Evolutionary conservation across 2,113 vertebrate species (phyloP), one percentile per base, ranked within the genome.

Genomic region (Ceyx margarethae): DNA sequence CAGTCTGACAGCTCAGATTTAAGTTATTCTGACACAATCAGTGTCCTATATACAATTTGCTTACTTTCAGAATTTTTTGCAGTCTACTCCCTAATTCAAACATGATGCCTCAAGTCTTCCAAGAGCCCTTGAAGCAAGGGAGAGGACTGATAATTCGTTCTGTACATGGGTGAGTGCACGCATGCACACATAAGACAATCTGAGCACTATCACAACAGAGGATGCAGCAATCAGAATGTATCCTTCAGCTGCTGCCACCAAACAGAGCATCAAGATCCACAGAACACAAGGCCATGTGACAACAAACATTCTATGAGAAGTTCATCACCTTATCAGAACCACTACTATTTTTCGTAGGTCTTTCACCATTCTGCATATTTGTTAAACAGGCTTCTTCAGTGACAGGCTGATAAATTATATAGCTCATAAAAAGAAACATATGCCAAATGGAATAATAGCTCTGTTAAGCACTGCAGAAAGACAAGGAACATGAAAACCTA

Each of bases 201-300:
- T 4, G 15, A 73, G 64, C 67, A 33, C 22, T 6, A 0, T 37
- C 29, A 42, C 80, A 77, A 13, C 15, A 85, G 58, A 48, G 37
- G 51, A 45, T 25, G n/a, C 15, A 56, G 85, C 85, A 56, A 25
- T 22, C 37, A 90, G 80, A 65, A 78, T 10, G 1, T 5, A 53
- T 29, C 81, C 35, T 48, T 77, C 51, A 73, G 3, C 56, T 37
- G 42, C 73, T 76, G 50, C n/a, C 58, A 61, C 35, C 58, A 21
- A 65, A 62, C 15, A 25, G 23, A 68, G 48, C 40, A 46, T n/a
- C 22, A 54, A 42, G 42, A 50, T 9, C 23, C 58, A 58, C 1
- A 67, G 7, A 43, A 86, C 0, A 0, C n/a, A 87, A n/a, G n/a
- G 42, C 51, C 56, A 53, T 0, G 0, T 4, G 12, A 61, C 29